These are phyloP conservation scores for Micrasema minimum DNA, from an alignment of 1,140 invertebrate genomes.

Conservation along the genomic window DNA sequence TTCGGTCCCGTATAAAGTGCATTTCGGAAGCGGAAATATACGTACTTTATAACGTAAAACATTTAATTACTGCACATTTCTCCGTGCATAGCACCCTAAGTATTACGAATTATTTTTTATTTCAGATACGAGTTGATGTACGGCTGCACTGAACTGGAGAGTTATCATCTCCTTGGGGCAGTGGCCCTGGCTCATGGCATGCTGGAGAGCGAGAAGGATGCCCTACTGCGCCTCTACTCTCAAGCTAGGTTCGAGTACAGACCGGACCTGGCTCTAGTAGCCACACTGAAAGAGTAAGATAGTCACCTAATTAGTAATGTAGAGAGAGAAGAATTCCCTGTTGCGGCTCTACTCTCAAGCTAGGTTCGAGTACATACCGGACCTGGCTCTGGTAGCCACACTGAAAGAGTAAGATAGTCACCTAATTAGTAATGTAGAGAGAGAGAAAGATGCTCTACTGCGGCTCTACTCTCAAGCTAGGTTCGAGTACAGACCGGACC, in stretches of 20 bases:
- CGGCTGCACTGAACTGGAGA: slow-evolving; percentile 89
- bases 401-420: slow-evolving; percentile 73
- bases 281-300: slow-evolving; percentile 76
- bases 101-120: too few relatives aligned
- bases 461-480: slow-evolving; percentile 77
- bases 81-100: too few relatives aligned
- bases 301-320: slow-evolving; percentile 56
- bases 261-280: slow-evolving; percentile 71
- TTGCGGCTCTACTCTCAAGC: slow-evolving; percentile 79
- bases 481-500: slow-evolving; percentile 72
- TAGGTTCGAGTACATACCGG: slow-evolving; percentile 71
- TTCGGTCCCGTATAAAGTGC: too few relatives aligned
- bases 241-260: slow-evolving; percentile 72
- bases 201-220: slow-evolving; percentile 79
- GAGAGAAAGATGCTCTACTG: slow-evolving; percentile 81
- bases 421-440: slow-evolving; percentile 72
- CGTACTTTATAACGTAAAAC: too few relatives aligned
- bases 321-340: slow-evolving; percentile 81
- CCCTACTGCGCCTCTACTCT: slow-evolving; percentile 81
- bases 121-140: slow-evolving; percentile 87
- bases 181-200: slow-evolving; percentile 84
- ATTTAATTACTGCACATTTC: too few relatives aligned
- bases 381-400: slow-evolving; percentile 72
- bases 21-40: too few relatives aligned
- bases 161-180: slow-evolving; percentile 82